Evolutionary conservation across 2,888 invertebrate species (phyloP), one percentile per base, ranked within the genome.

Genomic region (Aphidius colemani): DNA sequence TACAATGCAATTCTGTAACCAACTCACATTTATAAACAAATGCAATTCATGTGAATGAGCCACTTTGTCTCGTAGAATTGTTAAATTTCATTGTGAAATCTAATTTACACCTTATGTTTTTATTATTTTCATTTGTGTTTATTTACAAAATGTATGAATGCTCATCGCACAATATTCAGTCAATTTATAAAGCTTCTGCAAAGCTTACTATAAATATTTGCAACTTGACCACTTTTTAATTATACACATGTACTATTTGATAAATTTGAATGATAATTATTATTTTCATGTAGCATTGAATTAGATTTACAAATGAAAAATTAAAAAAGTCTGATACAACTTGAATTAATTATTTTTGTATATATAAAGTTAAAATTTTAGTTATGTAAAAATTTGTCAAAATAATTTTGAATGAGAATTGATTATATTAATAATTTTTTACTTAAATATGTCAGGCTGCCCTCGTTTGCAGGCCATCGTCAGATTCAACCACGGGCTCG

Each of bases 381-480:
- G 13, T 5, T 30, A 30, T 30, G 0, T 30, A 5, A 3, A 30
- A 30, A 30, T 30, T 30, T 5, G 30, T 30, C 30, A 30, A 30
- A 30, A 30, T 30, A 30, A 30, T 30, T 10, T 44, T n/a, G 6
- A 7, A 7, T 9, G 11, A 53, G 41, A 56, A n/a, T 30, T 9
- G 56, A 56, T 50, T 10, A 18, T 30, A 7, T 45, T 76, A 79
- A 64, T 64, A 46, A 48, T 55, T 59, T 43, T 64, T 74, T 73
- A 72, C 76, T 69, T 69, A 59, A 64, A 74, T 79, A 81, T 80
- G 80, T 80, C 81, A 80, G 81, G 82, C 80, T 74, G 80, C 80
- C 77, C 78, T 80, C 81, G 81, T 80, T 77, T 78, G 81, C 81
- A 78, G 78, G 77, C 81, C 80, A 81, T 81, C 81, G 76, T 76